phyloP scores from a whole-genome alignment of 2,888 invertebrate species.

The Lithophane ornitopus region DNA sequence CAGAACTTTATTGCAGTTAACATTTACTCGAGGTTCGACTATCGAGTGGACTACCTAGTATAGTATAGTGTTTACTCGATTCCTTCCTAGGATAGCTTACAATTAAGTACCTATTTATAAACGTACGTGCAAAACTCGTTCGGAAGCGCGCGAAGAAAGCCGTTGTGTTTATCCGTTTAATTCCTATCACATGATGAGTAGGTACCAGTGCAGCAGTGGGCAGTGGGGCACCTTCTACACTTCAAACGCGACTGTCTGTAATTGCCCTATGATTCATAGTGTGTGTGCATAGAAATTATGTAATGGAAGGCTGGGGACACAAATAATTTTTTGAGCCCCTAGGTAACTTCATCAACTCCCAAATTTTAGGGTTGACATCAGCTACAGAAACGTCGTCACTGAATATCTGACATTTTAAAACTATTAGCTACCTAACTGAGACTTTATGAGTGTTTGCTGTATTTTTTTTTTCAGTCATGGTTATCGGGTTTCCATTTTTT shows the following conservation, averaged over 20 bases:
- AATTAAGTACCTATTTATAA: slow-evolving; percentile 27
- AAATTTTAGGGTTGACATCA: background rate
- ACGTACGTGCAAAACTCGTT: slow-evolving; percentile 39
- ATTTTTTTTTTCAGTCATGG: background rate
- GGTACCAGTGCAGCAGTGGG: too few relatives aligned
- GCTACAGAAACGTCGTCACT: too few relatives aligned
- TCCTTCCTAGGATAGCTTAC: slow-evolving; percentile 23
- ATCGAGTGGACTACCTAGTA: background rate
- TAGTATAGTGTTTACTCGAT: slow-evolving; percentile 13
- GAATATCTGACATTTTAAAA: too few relatives aligned
- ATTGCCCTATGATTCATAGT: slow-evolving; percentile 17
- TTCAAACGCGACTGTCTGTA: slow-evolving; percentile 11
- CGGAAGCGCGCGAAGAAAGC: slow-evolving; percentile 44
- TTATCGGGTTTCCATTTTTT: background rate
- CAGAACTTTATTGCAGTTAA: slow-evolving; percentile 9
- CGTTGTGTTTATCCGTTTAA: slow-evolving; percentile 41
- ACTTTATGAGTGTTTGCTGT: background rate
- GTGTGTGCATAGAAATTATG: background rate
- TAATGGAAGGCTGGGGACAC: background rate
- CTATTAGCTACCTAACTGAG: too few relatives aligned
- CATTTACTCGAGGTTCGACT: slow-evolving; percentile 27
- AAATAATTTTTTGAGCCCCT: background rate
- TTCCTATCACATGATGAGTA: slow-evolving; percentile 38
- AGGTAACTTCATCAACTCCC: background rate
- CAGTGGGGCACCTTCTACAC: slow-evolving; percentile 22